These are phyloP conservation scores for Orycteropus afer DNA, from an alignment of 2,113 vertebrate species.

Conservation along the genomic window DNA sequence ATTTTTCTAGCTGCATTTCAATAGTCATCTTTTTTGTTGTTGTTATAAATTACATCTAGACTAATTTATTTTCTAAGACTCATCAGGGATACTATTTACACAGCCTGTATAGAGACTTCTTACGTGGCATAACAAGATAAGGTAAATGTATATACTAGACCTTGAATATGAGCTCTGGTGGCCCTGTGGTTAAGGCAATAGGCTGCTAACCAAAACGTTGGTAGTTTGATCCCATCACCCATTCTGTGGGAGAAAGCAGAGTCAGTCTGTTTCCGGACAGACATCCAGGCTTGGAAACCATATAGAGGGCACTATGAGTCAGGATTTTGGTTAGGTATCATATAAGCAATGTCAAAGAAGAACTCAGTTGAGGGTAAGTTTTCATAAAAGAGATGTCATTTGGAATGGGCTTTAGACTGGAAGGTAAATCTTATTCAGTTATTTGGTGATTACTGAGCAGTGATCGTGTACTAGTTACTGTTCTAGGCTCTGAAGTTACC, in stretches of 20 bases:
- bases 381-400: not conserved
- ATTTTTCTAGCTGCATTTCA: slow-evolving; percentile 15
- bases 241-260: no score
- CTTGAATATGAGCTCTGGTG: not conserved
- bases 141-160: not conserved
- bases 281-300: no score
- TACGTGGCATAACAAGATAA: not conserved
- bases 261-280: no score
- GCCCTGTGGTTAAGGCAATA: no score
- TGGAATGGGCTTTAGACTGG: not conserved
- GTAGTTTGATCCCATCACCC: no score
- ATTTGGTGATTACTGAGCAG: not conserved
- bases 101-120: not conserved
- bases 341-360: not conserved
- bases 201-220: no score
- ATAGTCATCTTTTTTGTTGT: not conserved
- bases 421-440: not conserved
- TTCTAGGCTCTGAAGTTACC: not conserved
- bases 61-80: not conserved
- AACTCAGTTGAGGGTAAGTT: not conserved
- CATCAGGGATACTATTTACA: not conserved
- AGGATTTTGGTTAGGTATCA: no score
- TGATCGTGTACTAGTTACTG: not conserved
- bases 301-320: no score
- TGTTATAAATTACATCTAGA: slow-evolving; percentile 12